phyloP scores from a whole-genome alignment of 2,113 vertebrate genomes.

The Columba janthina region DNA sequence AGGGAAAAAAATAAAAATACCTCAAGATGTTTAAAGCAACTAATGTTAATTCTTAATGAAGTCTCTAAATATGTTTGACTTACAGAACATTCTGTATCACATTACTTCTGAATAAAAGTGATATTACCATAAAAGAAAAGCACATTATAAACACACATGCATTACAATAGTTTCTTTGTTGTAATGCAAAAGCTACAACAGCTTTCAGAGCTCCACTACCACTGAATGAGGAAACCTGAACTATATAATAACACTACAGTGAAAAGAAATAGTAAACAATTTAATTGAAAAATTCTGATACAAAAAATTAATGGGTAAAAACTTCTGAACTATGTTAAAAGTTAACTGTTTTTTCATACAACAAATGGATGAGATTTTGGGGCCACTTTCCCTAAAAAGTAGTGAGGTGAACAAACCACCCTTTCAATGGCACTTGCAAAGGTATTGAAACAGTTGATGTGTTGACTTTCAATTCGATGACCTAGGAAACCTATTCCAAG shows the following conservation, averaged over 20 bases:
- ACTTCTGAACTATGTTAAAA: neutral
- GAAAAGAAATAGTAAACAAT: neutral
- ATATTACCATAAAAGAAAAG: neutral
- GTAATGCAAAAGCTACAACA: neutral
- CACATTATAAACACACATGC: neutral
- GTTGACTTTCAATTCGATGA: neutral
- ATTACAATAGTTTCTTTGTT: neutral
- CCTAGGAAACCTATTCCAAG: neutral
- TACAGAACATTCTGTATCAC: neutral
- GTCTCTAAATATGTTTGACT: neutral
- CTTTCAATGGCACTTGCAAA: neutral
- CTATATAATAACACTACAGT: neutral
- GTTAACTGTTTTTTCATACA: neutral
- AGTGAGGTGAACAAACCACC: neutral
- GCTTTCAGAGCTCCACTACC: neutral
- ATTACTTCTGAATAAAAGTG: neutral
- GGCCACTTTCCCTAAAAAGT: neutral
- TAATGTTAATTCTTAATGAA: neutral
- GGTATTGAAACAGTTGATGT: neutral
- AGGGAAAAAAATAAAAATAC: neutral
- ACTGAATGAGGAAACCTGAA: neutral
- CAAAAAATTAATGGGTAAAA: neutral
- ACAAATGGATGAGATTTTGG: neutral
- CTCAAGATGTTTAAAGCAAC: neutral
- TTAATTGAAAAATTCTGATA: neutral